Evolutionary conservation across 64 coral and sea anemone genomes (phyloP).

Genomic region (Stichodactyla mertensii): DNA sequence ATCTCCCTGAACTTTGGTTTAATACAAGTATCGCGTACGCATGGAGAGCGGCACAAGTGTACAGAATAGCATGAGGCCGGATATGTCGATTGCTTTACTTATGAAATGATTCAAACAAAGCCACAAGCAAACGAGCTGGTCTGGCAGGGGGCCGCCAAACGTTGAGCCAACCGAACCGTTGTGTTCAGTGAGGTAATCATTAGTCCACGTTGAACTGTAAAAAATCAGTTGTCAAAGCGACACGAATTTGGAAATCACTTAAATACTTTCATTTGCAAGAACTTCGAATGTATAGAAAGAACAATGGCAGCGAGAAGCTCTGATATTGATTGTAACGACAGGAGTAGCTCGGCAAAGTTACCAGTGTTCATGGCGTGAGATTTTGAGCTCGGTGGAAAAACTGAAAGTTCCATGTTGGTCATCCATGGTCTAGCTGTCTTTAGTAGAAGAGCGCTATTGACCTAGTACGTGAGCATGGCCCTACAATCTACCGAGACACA

Average conservation of each 20-base stretch:
- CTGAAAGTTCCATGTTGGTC: too few relatives aligned
- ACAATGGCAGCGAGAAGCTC: neutral
- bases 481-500: neutral
- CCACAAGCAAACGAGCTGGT: conserved; percentile 5
- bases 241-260: neutral
- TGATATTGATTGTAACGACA: neutral
- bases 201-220: neutral
- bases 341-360: neutral
- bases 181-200: neutral
- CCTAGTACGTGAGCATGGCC: neutral
- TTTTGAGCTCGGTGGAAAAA: neutral
- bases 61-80: conserved; percentile 3
- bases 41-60: neutral
- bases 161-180: neutral
- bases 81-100: conserved; percentile 1
- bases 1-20: neutral
- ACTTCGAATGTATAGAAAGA: neutral
- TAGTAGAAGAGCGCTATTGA: too few relatives aligned
- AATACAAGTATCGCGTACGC: neutral
- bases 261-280: neutral
- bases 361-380: neutral
- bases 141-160: neutral
- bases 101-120: conserved; percentile 15
- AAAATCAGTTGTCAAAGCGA: conserved; percentile 1
- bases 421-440: too few relatives aligned